Evolutionary conservation across 2,113 vertebrate genomes (phyloP), one percentile per base, ranked within the genome.

Genomic region (Pseudopodoces humilis): DNA sequence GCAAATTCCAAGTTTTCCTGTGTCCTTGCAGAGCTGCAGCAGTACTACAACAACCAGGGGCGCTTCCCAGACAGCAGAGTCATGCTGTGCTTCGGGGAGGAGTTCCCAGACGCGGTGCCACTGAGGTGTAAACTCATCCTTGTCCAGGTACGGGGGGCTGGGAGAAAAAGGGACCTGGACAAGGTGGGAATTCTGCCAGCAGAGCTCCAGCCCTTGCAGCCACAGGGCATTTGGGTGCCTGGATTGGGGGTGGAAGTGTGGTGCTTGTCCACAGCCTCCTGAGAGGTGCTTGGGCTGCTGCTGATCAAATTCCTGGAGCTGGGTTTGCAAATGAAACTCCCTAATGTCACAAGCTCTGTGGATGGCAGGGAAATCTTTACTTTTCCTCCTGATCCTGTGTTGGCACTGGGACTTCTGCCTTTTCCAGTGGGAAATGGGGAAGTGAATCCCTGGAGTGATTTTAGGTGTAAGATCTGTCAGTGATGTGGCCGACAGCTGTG

Each of bases 21-120:
- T 95, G 19, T 96, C 94, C 72, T 70, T 49, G 14, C 96, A 99
- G 99, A 99, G 41, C 94, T 99, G 46, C 99, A 99, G 94, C 97
- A 99, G 30, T 99, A 98, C 93, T 99, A 99, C 68, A 98, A 98
- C 65, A 98, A 95, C 94, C 99, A 99, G 95, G 97, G 98, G 79
- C 97, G 98, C n/a, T 97, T 98, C 41, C 99, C 99, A 0, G 99
- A 99, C 43, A 97, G 98, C 74, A 98, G 97, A 20, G 98, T 99
- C 58, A 98, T 98, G 37, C 97, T 99, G 83, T 99, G 99, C 96
- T 99, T 99, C 1, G 99, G 99, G 70, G 99, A 99, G 69, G 99
- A 99, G 89, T 99, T 99, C 85, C 98, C 98, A 0, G 99, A 99
- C 4, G 83, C 97, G 0, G 97, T 91, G 35, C 98, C 97, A 0